Evolutionary conservation across 2,888 invertebrate genomes (phyloP).

Genomic region (Scaptomyza caliginosa): DNA sequence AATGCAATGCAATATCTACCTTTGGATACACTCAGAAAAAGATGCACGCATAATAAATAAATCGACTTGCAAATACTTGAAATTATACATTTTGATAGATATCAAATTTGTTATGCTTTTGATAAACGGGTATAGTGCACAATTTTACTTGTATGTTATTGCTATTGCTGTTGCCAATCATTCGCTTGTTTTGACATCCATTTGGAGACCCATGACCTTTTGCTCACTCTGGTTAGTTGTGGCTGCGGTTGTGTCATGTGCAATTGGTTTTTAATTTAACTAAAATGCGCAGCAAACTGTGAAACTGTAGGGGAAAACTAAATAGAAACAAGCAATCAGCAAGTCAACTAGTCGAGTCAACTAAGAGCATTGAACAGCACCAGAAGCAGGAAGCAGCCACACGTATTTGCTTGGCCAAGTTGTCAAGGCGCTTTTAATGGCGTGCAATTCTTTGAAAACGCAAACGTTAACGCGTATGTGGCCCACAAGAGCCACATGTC

Average conservation of each 20-base stretch:
- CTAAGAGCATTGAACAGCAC: background rate
- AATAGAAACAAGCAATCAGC: conserved; percentile 13
- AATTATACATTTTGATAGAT: background rate
- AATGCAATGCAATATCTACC: conserved; percentile 18
- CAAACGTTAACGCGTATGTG: conserved; percentile 34
- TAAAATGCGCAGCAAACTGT: conserved; percentile 63
- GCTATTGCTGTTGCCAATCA: conserved; percentile 52
- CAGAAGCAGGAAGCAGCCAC: background rate
- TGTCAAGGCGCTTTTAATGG: conserved; percentile 69
- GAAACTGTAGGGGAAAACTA: conserved; percentile 5
- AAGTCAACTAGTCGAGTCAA: conserved; percentile 14
- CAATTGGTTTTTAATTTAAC: conserved; percentile 77
- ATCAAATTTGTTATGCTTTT: too few relatives aligned
- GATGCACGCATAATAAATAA: background rate
- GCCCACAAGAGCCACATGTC: conserved; percentile 55
- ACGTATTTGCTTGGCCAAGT: conserved; percentile 26
- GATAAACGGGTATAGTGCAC: background rate
- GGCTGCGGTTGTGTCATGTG: conserved; percentile 43
- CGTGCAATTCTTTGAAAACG: conserved; percentile 63
- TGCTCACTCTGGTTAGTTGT: conserved; percentile 32
- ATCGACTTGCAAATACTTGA: too few relatives aligned
- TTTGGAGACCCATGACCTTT: conserved; percentile 62
- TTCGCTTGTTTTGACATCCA: conserved; percentile 37
- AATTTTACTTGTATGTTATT: conserved; percentile 1
- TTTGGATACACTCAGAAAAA: conserved; percentile 4